Evolutionary conservation across 2,888 invertebrate species (phyloP).

Genomic region (Elgonia sp.): DNA sequence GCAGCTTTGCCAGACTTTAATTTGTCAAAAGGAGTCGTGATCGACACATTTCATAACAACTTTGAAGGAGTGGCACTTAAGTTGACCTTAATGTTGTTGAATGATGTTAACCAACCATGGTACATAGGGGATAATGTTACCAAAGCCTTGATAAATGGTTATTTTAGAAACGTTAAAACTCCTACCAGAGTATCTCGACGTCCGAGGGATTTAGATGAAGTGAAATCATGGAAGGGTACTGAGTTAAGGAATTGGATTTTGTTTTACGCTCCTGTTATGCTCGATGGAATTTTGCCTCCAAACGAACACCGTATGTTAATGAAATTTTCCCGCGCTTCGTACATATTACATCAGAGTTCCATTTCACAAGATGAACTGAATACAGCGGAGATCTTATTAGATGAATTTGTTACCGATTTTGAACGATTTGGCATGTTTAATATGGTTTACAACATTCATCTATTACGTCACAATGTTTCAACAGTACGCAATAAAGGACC

Average conservation of each 20-base stretch:
- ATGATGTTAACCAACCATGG: neutral
- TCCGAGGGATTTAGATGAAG: neutral
- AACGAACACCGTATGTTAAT: neutral
- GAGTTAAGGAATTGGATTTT: conserved; percentile 12
- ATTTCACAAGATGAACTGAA: conserved; percentile 8
- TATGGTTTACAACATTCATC: conserved; percentile 43
- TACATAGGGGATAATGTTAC: neutral
- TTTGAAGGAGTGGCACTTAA: conserved; percentile 28
- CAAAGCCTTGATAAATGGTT: too few species aligned
- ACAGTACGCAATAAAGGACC: conserved; percentile 4
- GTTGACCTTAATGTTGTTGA: neutral
- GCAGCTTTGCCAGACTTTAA: neutral
- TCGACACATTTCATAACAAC: conserved; percentile 22
- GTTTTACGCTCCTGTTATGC: neutral
- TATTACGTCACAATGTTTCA: conserved; percentile 28
- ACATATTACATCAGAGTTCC: conserved; percentile 8
- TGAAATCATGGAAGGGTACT: neutral
- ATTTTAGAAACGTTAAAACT: too few species aligned
- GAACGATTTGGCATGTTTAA: conserved; percentile 3
- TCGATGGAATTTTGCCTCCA: conserved; percentile 7
- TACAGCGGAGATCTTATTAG: neutral
- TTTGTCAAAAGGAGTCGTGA: neutral
- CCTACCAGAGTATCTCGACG: neutral
- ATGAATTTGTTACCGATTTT: conserved; percentile 2
- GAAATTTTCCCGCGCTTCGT: conserved; percentile 3